Percentiles rank a stretch among this genome's conserved stretches.
These are phyloP conservation scores for Hirundo rustica DNA, from an alignment of 2,797 vertebrate genomes.

Conservation along the genomic window DNA sequence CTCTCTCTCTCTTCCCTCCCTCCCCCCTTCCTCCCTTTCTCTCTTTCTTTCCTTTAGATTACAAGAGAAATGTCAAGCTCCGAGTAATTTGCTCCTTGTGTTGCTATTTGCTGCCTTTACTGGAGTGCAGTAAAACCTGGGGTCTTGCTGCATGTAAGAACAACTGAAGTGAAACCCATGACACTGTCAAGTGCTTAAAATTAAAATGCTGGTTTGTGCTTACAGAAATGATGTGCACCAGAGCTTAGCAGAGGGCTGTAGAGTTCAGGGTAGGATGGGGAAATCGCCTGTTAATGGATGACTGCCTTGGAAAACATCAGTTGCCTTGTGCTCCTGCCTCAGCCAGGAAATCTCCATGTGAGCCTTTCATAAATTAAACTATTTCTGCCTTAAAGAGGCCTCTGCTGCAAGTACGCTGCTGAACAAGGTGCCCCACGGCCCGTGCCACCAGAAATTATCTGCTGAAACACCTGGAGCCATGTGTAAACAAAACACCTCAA, in stretches of 20 bases:
- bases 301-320: conserved; percentile 34
- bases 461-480: background rate
- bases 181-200: background rate
- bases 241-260: conserved; percentile 45
- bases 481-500: background rate
- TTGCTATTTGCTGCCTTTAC: background rate
- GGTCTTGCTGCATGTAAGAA: background rate
- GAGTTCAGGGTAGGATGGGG: conserved; percentile 30
- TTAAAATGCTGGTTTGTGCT: conserved; percentile 43
- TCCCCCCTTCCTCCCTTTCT: accelerated
- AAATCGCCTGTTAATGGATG: conserved; percentile 33
- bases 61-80: background rate
- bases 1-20: accelerated
- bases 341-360: background rate
- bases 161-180: conserved; percentile 20
- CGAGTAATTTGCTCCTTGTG: background rate
- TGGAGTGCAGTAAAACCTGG: background rate
- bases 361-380: conserved; percentile 13
- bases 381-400: background rate
- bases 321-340: background rate
- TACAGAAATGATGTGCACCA: conserved; percentile 26
- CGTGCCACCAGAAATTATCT: background rate
- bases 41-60: background rate
- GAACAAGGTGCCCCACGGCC: background rate
- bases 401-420: background rate